Conservation (phyloP, 2,797 vertebrate species). For the Chrosomus eos region DNA sequence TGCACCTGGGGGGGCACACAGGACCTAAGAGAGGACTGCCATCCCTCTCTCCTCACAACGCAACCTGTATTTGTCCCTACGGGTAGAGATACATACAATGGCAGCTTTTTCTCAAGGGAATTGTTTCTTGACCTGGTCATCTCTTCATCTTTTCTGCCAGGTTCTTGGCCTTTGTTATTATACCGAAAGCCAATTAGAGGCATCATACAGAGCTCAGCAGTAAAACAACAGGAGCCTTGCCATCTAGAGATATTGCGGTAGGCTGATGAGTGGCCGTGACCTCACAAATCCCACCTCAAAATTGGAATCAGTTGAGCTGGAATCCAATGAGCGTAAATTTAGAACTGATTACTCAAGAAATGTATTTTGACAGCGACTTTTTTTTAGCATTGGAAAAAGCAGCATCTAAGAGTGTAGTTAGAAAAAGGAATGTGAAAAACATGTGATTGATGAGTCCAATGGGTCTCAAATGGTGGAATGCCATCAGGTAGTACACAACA, state of each 20-base stretch:
- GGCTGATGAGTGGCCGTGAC: slow-evolving; percentile 5
- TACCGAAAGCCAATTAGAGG: slow-evolving; percentile 33
- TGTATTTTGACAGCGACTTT: not conserved
- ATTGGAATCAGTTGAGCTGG: not conserved
- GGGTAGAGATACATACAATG: not conserved
- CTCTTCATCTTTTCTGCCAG: slow-evolving; percentile 2
- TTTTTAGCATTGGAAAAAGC: not conserved
- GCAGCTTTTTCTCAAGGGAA: slow-evolving; percentile 19
- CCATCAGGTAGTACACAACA: not conserved
- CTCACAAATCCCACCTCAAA: slow-evolving; percentile 29
- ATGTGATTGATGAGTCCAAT: not conserved
- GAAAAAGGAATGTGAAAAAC: not conserved
- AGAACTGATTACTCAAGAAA: not conserved
- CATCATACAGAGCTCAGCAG: slow-evolving; percentile 1
- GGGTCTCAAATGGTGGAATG: not conserved
- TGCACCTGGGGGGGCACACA: slow-evolving; percentile 63
- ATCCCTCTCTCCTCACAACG: slow-evolving; percentile 8
- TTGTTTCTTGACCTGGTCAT: slow-evolving; percentile 38
- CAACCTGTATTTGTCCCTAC: slow-evolving; percentile 24
- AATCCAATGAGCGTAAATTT: not conserved
- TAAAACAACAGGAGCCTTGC: slow-evolving; percentile 17
- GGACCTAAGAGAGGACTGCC: slow-evolving; percentile 28
- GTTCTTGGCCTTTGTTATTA: slow-evolving; percentile 21
- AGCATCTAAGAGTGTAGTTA: not conserved
- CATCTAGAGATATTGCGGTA: slow-evolving; percentile 6